A percentile compares a stretch with the other conserved stretches of the same genome.
Conservation (phyloP, 2,113 vertebrate species). For the Mixornis gularis region DNA sequence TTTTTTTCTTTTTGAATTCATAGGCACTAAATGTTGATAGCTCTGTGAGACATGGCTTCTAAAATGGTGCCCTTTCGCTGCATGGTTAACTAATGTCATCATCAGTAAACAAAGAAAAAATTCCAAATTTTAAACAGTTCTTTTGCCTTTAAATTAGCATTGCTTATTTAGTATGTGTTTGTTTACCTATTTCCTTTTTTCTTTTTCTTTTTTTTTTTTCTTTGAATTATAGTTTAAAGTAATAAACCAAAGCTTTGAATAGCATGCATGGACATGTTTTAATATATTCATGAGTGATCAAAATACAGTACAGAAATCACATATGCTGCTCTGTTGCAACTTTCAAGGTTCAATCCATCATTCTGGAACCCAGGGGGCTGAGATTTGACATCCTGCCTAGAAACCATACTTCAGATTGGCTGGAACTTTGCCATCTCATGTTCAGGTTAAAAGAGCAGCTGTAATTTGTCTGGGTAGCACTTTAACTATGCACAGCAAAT, state of each 20-base stretch:
- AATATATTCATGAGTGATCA: constrained; percentile 55
- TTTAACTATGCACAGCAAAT: constrained; percentile 63
- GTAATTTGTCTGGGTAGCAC: constrained; percentile 68
- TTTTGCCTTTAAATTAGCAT: not conserved
- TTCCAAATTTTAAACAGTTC: not conserved
- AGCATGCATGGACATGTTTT: constrained; percentile 43
- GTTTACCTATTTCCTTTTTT: not conserved
- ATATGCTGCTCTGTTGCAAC: constrained; percentile 56
- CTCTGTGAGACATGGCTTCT: not conserved
- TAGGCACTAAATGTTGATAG: not conserved
- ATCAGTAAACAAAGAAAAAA: not conserved
- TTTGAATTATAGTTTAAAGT: not conserved
- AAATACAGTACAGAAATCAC: constrained; percentile 60
- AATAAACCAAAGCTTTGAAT: not conserved
- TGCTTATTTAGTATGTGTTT: not conserved
- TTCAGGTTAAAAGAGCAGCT: constrained; percentile 74
- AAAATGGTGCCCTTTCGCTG: not conserved
- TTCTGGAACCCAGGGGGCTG: constrained; percentile 53
- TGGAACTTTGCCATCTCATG: constrained; percentile 68
- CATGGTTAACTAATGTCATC: not conserved
- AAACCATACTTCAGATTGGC: constrained; percentile 64
- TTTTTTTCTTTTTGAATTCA: not conserved
- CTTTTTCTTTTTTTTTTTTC: not conserved
- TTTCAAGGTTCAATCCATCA: constrained; percentile 70
- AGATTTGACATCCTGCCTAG: constrained; percentile 68